Evolutionary conservation across 2,888 invertebrate genomes (phyloP).

Genomic region (Molanna angustata): DNA sequence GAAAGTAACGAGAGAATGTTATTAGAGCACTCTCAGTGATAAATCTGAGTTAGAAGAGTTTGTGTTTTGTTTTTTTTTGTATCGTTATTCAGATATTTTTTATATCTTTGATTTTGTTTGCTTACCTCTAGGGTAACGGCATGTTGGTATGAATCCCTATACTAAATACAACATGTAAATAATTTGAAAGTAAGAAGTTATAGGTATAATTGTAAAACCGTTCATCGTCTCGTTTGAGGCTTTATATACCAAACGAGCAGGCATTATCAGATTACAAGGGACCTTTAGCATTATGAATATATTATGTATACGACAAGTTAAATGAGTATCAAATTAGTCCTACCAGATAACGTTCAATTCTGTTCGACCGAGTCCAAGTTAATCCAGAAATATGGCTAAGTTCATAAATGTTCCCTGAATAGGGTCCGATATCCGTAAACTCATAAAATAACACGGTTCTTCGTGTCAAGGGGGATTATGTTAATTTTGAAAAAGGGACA

Average conservation of each 20-base stretch:
- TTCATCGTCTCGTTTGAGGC: constrained; percentile 1
- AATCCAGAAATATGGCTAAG: constrained; percentile 28
- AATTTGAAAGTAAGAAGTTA: neutral
- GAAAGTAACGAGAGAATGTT: no score
- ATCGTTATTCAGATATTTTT: no score
- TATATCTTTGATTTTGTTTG: no score
- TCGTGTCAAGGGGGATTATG: constrained; percentile 28
- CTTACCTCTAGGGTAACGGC: no score
- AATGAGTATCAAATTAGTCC: constrained; percentile 29
- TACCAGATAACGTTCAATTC: constrained; percentile 1
- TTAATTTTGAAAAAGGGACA: constrained; percentile 25
- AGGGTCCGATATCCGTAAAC: constrained; percentile 29
- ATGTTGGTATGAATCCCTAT: no score
- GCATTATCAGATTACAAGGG: constrained; percentile 11
- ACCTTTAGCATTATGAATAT: constrained; percentile 14
- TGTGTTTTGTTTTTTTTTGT: no score
- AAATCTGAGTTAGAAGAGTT: no score
- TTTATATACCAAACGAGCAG: neutral
- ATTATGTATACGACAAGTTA: constrained; percentile 19
- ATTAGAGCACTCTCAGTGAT: no score
- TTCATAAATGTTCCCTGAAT: constrained; percentile 24
- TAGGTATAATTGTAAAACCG: neutral
- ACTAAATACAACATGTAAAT: neutral
- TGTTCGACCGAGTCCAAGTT: constrained; percentile 11
- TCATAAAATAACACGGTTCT: constrained; percentile 30